Evolutionary conservation across 2,888 invertebrate genomes (phyloP).

Genomic region (Macaria notata): DNA sequence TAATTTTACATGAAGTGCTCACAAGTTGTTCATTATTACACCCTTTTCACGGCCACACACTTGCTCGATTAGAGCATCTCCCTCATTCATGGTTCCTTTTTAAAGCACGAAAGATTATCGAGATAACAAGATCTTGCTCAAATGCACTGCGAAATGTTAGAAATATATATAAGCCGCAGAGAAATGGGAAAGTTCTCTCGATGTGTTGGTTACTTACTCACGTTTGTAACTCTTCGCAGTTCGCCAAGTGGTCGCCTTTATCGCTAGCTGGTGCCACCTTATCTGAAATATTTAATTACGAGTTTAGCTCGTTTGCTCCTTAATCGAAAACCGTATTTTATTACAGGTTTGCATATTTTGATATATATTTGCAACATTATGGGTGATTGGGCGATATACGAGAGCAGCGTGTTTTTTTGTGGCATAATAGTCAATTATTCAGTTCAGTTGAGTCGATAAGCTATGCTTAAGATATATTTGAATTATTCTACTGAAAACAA

Average conservation of each 20-base stretch:
- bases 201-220: constrained; percentile 54
- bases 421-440: too few species aligned
- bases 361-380: too few species aligned
- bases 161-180: too few species aligned
- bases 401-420: too few species aligned
- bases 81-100: constrained; percentile 59
- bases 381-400: too few species aligned
- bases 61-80: constrained; percentile 54
- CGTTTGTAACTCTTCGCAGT: constrained; percentile 57
- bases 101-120: constrained; percentile 31
- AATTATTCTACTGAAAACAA: too few species aligned
- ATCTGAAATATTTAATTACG: constrained; percentile 51
- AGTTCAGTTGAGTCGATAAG: too few species aligned
- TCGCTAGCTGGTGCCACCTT: constrained; percentile 51
- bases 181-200: not conserved
- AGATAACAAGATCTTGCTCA: constrained; percentile 24
- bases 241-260: constrained; percentile 54
- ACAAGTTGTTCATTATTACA: constrained; percentile 46
- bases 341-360: not conserved
- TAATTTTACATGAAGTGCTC: constrained; percentile 26
- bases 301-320: constrained; percentile 34
- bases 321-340: constrained; percentile 17
- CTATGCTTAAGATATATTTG: too few species aligned
- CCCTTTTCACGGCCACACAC: constrained; percentile 40
- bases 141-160: too few species aligned